Evolutionary conservation across 2,113 vertebrate genomes (phyloP), one percentile per base, ranked within the genome.

Genomic region (Sinocyclocheilus anshuiensis): DNA sequence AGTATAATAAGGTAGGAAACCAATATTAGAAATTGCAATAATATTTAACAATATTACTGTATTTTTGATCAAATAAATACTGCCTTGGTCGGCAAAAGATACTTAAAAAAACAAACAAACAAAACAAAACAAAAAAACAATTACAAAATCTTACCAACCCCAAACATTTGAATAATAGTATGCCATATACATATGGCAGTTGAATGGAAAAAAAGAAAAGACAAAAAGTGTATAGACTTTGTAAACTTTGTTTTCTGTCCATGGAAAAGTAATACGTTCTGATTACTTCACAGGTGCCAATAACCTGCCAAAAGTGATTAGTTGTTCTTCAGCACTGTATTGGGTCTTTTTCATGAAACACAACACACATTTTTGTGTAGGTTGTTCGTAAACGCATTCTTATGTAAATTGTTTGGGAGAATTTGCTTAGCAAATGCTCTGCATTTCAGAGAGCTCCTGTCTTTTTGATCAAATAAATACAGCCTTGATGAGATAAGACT

Each of bases 391-490:
- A 77, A 53, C 29, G 22, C 6, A 36, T n/a, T 61, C 18, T 39
- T 72, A 39, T 72, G 7, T 22, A 39, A 72, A 72, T 39, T 72
- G 69, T 22, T n/a, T 33, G 26, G 53, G 29, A 8, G 1, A 16
- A 45, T 45, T 80, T 81, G 77, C 86, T 83, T 88, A 61, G 85
- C 77, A 87, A 77, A 36, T 69, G 29, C 33, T 86, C 24, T 59
- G 50, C 33, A 78, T 81, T 18, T 69, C 69, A 29, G 74, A 33
- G 36, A 80, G 39, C 45, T 79, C 84, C 45, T 10, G 74, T 85
- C 77, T 85, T 29, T 29, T 29, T 29, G 26, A 29, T 29, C 26
- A 29, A 29, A 29, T 29, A 29, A 29, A 29, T 29, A 29, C 26
- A 29, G 26, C 26, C 26, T 29, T 29, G 26, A 29, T 29, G 26